phyloP scores from a whole-genome alignment of 2,888 invertebrate species.

The Cephus runcator region DNA sequence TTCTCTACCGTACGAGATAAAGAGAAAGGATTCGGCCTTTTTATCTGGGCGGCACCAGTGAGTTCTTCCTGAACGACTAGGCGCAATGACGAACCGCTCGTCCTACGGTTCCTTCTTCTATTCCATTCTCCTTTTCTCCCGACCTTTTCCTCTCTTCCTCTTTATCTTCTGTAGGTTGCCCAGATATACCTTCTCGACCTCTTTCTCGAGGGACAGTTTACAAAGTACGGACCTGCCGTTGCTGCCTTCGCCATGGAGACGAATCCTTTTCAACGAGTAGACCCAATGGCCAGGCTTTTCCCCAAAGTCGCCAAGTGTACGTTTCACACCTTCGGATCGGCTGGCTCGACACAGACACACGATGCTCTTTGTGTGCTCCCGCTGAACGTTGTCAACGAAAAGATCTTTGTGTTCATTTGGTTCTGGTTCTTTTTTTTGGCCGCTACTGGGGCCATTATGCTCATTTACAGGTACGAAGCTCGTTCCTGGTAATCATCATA shows the following conservation, averaged over 20 bases:
- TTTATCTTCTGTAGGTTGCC: constrained; percentile 67
- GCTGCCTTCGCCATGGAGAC: constrained; percentile 66
- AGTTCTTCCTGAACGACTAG: too few relatives aligned
- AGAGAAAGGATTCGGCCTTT: too few relatives aligned
- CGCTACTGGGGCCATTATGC: constrained; percentile 71
- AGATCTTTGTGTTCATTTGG: constrained; percentile 80
- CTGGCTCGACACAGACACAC: constrained; percentile 69
- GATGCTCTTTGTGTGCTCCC: constrained; percentile 81
- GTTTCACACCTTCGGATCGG: constrained; percentile 70
- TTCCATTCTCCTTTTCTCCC: background rate
- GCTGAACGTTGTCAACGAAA: constrained; percentile 83
- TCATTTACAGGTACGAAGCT: constrained; percentile 71
- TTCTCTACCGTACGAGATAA: background rate
- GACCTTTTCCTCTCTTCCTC: constrained; percentile 4
- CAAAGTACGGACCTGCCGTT: constrained; percentile 71
- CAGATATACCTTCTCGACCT: constrained; percentile 77
- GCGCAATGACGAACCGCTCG: too few relatives aligned
- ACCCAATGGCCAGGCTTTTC: constrained; percentile 77
- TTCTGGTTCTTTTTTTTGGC: constrained; percentile 78
- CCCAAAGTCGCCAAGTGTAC: constrained; percentile 78
- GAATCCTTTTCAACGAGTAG: constrained; percentile 66
- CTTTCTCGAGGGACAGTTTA: constrained; percentile 74
- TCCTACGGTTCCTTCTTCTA: background rate
- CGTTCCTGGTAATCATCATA: background rate
- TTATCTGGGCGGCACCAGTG: too few relatives aligned